Percentiles rank a stretch among this genome's conserved stretches.
Conservation (phyloP, 2,888 invertebrate genomes). For the Tuberolachnus salignus region DNA sequence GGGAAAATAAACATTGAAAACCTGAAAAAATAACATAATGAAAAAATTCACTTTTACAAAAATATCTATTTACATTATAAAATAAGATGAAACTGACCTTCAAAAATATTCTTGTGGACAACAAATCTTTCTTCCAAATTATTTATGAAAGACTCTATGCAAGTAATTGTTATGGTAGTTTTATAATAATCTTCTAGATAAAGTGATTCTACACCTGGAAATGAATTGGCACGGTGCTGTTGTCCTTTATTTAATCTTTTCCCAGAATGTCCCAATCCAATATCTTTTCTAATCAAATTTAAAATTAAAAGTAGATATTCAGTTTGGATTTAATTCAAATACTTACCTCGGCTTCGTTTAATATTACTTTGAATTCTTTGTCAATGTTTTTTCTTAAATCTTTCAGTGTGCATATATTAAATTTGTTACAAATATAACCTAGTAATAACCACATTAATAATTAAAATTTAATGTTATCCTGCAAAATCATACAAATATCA, state of each 20-base stretch:
- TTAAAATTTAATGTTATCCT: background rate
- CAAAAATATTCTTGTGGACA: background rate
- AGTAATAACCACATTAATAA: background rate
- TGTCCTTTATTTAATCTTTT: slow-evolving; percentile 9
- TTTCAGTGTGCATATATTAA: background rate
- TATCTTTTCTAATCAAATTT: slow-evolving; percentile 1
- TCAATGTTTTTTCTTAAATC: background rate
- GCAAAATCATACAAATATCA: background rate
- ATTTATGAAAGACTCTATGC: background rate
- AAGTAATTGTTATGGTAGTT: background rate
- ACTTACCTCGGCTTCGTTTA: background rate
- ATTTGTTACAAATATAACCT: background rate
- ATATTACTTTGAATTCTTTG: background rate
- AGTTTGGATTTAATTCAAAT: background rate
- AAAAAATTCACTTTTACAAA: no score
- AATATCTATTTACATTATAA: no score
- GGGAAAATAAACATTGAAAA: no score
- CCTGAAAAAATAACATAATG: no score
- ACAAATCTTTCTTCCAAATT: background rate
- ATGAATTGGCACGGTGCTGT: slow-evolving; percentile 9
- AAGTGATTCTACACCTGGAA: background rate
- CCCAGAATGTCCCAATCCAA: background rate
- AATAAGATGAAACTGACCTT: slow-evolving; percentile 21
- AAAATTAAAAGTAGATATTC: background rate
- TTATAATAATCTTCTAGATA: no score